Evolutionary conservation across 2,797 vertebrate species (phyloP).

Genomic region (Furcifer pardalis): DNA sequence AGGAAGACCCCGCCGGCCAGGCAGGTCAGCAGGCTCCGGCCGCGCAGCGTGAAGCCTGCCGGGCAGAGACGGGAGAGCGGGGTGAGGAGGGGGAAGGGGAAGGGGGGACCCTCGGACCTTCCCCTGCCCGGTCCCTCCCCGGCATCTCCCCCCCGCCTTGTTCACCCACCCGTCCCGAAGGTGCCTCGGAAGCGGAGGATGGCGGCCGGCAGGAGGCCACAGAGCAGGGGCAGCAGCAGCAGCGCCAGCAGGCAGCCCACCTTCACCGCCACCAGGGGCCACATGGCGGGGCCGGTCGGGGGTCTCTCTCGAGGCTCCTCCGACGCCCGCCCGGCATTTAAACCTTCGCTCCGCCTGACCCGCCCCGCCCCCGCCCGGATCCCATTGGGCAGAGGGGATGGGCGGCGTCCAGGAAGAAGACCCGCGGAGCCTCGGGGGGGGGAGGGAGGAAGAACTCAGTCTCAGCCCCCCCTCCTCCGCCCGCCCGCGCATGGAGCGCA

Average conservation of each 20-base stretch:
- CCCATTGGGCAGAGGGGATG: neutral
- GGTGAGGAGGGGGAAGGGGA: neutral
- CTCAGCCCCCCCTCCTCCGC: neutral
- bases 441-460: no score
- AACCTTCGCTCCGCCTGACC: neutral
- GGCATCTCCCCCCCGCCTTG: neutral
- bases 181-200: neutral
- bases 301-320: fast-evolving
- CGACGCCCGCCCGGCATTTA: neutral
- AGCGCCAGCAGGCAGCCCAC: constrained; percentile 6
- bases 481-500: no score
- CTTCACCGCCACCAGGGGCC: constrained; percentile 3
- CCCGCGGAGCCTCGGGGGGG: no score
- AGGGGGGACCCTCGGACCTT: no score
- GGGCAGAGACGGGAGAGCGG: no score
- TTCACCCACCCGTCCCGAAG: neutral
- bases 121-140: neutral
- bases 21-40: constrained; percentile 84
- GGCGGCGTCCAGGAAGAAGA: no score
- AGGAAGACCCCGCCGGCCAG: constrained; percentile 87
- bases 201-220: constrained; percentile 21
- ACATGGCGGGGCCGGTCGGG: neutral
- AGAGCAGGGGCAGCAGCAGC: constrained; percentile 16
- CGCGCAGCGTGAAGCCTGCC: constrained; percentile 72
- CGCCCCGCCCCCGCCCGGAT: neutral